Percentiles rank a stretch among this genome's conserved stretches.
Evolutionary conservation across 2,113 vertebrate genomes (phyloP).

Genomic region (Heterotis niloticus): DNA sequence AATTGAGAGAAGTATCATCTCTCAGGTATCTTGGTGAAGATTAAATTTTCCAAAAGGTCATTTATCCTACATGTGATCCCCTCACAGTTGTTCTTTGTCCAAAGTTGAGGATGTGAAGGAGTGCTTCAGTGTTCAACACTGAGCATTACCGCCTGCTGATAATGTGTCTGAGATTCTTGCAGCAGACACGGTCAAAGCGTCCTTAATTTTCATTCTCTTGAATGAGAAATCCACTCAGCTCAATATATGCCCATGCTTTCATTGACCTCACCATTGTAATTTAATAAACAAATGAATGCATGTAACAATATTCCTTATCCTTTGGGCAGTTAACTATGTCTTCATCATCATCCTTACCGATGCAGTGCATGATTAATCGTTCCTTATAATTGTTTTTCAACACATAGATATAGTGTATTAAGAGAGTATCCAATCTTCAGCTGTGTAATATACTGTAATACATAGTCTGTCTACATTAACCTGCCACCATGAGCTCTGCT

Average conservation of each 20-base stretch:
- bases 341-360: neutral
- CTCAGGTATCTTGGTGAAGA: too few species aligned
- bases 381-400: neutral
- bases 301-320: neutral
- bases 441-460: constrained; percentile 22
- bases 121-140: too few species aligned
- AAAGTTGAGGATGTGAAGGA: too few species aligned
- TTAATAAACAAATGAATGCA: too few species aligned
- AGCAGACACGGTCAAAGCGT: neutral
- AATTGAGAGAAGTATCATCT: too few species aligned
- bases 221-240: neutral
- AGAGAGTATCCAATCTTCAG: neutral
- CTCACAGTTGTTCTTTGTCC: too few species aligned
- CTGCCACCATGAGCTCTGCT: constrained; percentile 55
- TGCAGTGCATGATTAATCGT: constrained; percentile 15
- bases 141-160: too few species aligned
- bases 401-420: neutral
- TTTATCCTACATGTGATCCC: too few species aligned
- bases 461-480: constrained; percentile 52
- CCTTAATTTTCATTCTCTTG: neutral
- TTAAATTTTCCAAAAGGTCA: too few species aligned
- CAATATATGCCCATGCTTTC: too few species aligned
- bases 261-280: too few species aligned
- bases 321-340: neutral
- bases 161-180: too few species aligned